These are phyloP conservation scores for Nomada fabriciana DNA, from an alignment of 2,888 invertebrate genomes.

Conservation along the genomic window DNA sequence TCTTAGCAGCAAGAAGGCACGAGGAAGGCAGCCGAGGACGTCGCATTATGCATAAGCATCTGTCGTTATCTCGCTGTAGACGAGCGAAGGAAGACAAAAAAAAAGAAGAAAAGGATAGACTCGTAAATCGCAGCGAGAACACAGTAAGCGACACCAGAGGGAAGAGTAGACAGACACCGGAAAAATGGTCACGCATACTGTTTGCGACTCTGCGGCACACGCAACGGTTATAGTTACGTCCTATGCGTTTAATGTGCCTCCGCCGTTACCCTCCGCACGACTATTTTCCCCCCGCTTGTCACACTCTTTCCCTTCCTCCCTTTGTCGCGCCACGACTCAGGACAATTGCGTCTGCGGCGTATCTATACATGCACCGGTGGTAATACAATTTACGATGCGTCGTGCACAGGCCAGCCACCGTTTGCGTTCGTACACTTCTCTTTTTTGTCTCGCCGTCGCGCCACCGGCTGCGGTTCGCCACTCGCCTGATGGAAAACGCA, in stretches of 20 bases:
- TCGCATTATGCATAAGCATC: conserved; percentile 56
- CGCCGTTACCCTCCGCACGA: conserved; percentile 19
- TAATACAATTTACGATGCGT: conserved; percentile 72
- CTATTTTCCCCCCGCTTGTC: conserved; percentile 3
- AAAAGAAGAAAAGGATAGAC: conserved; percentile 42
- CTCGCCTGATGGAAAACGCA: conserved; percentile 80
- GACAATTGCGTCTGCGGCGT: conserved; percentile 81
- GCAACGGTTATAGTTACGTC: conserved; percentile 56
- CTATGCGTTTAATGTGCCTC: conserved; percentile 45
- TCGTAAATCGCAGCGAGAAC: conserved; percentile 58
- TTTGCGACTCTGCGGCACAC: conserved; percentile 54
- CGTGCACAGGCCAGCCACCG: conserved; percentile 31
- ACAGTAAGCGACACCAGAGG: conserved; percentile 46
- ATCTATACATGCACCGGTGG: conserved; percentile 65
- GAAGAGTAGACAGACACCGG: conserved; percentile 32
- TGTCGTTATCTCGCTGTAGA: conserved; percentile 47
- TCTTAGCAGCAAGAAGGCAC: background rate
- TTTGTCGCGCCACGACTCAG: conserved; percentile 43
- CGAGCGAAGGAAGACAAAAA: background rate
- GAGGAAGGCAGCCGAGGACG: conserved; percentile 26
- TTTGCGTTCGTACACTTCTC: conserved; percentile 24
- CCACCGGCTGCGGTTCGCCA: conserved; percentile 78
- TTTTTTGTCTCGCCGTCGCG: conserved; percentile 53
- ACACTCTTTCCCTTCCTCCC: background rate
- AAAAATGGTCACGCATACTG: conserved; percentile 68